phyloP scores from a whole-genome alignment of 2,888 invertebrate species.

The Stenodera caucasica region DNA sequence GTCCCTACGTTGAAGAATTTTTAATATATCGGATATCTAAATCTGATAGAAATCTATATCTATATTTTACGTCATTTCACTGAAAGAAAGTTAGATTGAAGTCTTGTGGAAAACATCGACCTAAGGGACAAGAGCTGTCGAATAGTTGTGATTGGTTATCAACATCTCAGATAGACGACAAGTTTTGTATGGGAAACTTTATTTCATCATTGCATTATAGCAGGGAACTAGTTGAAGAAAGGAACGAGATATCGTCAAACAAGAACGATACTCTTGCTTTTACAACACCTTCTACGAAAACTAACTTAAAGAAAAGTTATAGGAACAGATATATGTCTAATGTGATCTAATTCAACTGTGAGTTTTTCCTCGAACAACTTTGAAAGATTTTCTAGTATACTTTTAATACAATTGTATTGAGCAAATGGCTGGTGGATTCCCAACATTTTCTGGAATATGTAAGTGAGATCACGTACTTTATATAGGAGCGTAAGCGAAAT shows the following conservation, averaged over 20 bases:
- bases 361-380: conserved; percentile 10
- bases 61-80: conserved; percentile 15
- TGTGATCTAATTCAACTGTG: conserved; percentile 13
- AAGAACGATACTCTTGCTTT: neutral
- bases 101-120: conserved; percentile 17
- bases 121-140: conserved; percentile 29
- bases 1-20: conserved; percentile 14
- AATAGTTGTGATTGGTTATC: conserved; percentile 36
- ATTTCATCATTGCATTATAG: conserved; percentile 24
- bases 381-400: conserved; percentile 11
- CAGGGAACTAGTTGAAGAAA: neutral
- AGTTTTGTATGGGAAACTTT: conserved; percentile 32
- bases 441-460: conserved; percentile 1
- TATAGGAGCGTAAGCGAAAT: conserved; percentile 15
- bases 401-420: conserved; percentile 19
- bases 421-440: conserved; percentile 14
- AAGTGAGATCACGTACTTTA: conserved; percentile 4
- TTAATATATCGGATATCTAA: conserved; percentile 21
- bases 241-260: neutral
- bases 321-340: conserved; percentile 14
- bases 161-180: conserved; percentile 22
- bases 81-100: conserved; percentile 27
- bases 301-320: conserved; percentile 19
- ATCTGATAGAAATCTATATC: conserved; percentile 9
- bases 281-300: conserved; percentile 7